Evolutionary conservation across 2,113 vertebrate species (phyloP), one percentile per base, ranked within the genome.

Genomic region (Scatophagus argus): DNA sequence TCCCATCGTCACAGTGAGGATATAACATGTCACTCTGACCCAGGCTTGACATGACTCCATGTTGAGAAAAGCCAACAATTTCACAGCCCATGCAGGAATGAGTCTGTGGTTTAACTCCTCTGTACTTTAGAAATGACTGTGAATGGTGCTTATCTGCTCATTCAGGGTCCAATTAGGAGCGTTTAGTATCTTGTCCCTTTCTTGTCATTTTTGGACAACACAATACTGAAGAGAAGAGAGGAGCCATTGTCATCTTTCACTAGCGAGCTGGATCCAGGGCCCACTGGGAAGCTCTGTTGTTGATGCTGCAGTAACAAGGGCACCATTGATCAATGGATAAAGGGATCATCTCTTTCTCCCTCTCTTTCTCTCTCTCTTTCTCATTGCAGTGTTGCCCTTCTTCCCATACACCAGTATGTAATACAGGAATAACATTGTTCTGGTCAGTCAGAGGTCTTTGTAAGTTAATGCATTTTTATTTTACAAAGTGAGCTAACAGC

Each of bases 231-330:
- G 29, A 41, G 67, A 71, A 64, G 32, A 79, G 38, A 56, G 59
- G 31, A 56, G 23, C 31, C 31, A 23, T 78, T 78, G 74, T 76
- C 6, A 16, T 65, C 6, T 55, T 27, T 8, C 8, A 41, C 47
- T 1, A 17, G 25, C 21, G 55, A 34, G 65, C 74, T 59, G 74
- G 34, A 21, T 34, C 27, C 74, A 34, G 44, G 0, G n/a, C 64
- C 56, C 70, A 66, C 34, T 70, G 38, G 27, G 49, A 70, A 46
- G 47, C 65, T 63, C 17, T 44, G 75, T 23, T 77, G 38, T 46
- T 47, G 38, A 55, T 46, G 38, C 47, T 27, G 47, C n/a, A n/a
- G 39, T 31, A 70, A 56, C 66, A 63, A 44, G 23, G 0, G 6
- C 65, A 36, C 38, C n/a, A 63, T 62, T 62, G 29, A 68, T 6